Conservation (phyloP, 2,113 vertebrate species). For the Cynoglossus semilaevis region DNA sequence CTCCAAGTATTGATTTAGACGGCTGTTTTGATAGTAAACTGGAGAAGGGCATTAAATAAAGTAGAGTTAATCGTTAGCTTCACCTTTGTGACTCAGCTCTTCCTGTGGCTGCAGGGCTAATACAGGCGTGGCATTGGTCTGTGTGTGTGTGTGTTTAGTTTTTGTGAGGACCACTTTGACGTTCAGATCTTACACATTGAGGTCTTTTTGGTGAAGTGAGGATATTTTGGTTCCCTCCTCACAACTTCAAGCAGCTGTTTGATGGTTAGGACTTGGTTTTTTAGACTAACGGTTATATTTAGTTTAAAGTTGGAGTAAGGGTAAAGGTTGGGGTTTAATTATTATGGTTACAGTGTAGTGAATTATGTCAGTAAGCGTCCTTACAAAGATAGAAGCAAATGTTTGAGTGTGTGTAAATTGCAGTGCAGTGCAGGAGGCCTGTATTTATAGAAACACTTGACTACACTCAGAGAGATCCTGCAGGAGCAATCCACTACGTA, state of each 20-base stretch:
- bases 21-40: not conserved
- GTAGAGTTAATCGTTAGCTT: not conserved
- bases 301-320: not conserved
- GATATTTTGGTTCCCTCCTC: not conserved
- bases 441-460: constrained; percentile 77
- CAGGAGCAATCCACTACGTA: constrained; percentile 37
- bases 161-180: not conserved
- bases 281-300: not conserved
- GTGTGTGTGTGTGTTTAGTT: constrained; percentile 23
- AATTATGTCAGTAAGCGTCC: not conserved
- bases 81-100: constrained; percentile 26
- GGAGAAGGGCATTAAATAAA: too few species aligned
- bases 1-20: not conserved
- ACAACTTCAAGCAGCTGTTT: not conserved
- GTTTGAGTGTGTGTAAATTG: constrained; percentile 59
- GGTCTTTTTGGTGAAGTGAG: not conserved
- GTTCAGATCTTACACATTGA: not conserved
- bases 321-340: not conserved
- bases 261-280: not conserved
- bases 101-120: constrained; percentile 44
- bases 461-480: constrained; percentile 57
- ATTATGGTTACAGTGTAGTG: not conserved
- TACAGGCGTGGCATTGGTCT: constrained; percentile 46
- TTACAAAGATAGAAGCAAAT: not conserved
- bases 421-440: constrained; percentile 61